These are phyloP conservation scores for Pantherophis alleghaniensis DNA, from an alignment of 2,797 vertebrate species.

Conservation along the genomic window DNA sequence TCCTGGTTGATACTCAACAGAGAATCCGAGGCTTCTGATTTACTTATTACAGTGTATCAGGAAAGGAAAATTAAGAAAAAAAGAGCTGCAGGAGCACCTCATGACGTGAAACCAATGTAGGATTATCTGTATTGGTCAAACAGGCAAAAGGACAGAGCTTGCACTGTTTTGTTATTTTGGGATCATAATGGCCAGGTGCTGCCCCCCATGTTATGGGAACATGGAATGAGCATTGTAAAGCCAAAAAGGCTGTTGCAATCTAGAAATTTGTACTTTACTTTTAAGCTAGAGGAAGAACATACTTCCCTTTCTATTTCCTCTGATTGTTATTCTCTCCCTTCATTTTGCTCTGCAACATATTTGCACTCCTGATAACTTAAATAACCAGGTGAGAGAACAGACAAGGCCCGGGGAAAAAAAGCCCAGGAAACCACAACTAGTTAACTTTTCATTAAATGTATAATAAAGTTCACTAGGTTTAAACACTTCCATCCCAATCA, in stretches of 20 bases:
- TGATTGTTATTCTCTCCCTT: neutral
- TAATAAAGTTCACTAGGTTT: neutral
- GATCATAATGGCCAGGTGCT: neutral
- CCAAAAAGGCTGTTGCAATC: neutral
- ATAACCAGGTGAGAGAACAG: neutral
- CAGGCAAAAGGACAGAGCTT: neutral
- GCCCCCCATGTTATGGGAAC: neutral
- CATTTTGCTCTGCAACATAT: neutral
- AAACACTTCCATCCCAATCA: neutral
- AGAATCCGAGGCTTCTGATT: neutral
- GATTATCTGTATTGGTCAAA: neutral
- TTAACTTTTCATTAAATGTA: neutral
- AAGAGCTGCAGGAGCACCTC: neutral
- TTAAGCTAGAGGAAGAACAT: neutral
- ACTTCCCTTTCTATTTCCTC: neutral
- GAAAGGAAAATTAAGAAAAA: neutral
- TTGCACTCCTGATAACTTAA: neutral
- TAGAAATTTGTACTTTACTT: neutral
- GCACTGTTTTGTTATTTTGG: neutral
- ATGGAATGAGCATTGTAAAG: neutral
- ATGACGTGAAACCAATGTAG: neutral
- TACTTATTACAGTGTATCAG: neutral
- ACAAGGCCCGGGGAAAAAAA: neutral
- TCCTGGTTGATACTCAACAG: neutral
- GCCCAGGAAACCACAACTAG: neutral